Base-by-base conservation (phyloP, 2,113 vertebrate species). In the Rhineura floridana region DNA sequence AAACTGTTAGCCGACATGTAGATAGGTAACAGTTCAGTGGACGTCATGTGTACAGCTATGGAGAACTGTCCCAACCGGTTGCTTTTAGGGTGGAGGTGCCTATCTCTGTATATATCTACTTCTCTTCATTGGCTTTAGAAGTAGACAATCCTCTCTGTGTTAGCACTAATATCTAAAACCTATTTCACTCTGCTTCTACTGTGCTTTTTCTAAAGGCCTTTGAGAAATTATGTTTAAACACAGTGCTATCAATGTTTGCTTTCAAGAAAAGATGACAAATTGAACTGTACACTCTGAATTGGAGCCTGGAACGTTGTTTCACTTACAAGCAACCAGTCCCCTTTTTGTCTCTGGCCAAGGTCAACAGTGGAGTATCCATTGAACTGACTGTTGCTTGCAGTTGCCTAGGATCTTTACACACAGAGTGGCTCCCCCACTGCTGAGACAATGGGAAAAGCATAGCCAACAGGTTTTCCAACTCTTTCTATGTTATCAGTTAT, bases 11-110 rank as follows among this genome's bases (percentile, higher is more conserved):
- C 95, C 96, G 94, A 79, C 96, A 93, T 88, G 95, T 96, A 91
- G 98, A 98, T 95, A 97, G 98, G 98, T 99, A 98, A 98, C 91
- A n/a, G 50, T 73, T 83, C 46, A 87, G 9, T 85, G 63, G 42
- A 3, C 0, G 33, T 90, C 42, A 6, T 80, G 42, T 50, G 33
- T 86, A 86, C 52, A 84, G 95, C 96, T 96, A 82, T 96, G 96
- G 96, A 97, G 96, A 97, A 97, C 96, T 95, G 96, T 91, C 97
- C 95, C 83, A 2, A 78, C 86, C 88, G 23, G n/a, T 0, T 80
- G 76, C 91, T 91, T 0, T 0, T 8, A 89, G 92, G 83, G 83
- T 94, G 90, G 90, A 0, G 75, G 77, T 15, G 44, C 59, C 21
- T 90, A 84, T 92, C 88, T 86, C 75, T 86, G 13, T 17, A 30